Percentiles rank a stretch among this genome's conserved stretches.
Conservation (phyloP, 2,113 vertebrate genomes). For the Nothocercus julius region DNA sequence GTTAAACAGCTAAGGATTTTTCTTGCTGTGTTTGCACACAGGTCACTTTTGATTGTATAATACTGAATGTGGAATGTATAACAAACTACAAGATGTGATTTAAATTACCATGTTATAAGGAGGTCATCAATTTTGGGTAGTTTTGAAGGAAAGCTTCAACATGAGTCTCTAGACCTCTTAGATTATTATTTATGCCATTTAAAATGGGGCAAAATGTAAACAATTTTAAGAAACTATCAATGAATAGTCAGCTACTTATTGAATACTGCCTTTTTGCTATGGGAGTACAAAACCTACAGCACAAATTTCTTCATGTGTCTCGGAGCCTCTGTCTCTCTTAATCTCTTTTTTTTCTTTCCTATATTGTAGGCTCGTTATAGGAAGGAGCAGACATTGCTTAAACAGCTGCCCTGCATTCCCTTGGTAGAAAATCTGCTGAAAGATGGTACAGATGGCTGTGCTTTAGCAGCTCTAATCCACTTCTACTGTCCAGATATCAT, state of each 20-base stretch:
- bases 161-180: background rate
- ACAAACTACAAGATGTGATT: background rate
- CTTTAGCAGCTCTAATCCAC: constrained; percentile 90
- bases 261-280: background rate
- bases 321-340: background rate
- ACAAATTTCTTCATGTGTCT: background rate
- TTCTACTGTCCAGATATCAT: constrained; percentile 94
- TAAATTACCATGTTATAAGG: background rate
- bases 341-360: background rate
- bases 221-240: background rate
- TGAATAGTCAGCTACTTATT: background rate
- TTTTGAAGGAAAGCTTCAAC: background rate
- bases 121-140: background rate
- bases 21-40: background rate
- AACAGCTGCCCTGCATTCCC: constrained; percentile 90
- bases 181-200: background rate
- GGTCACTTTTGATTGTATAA: background rate
- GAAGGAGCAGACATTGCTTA: constrained; percentile 89
- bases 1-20: background rate
- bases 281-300: background rate
- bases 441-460: constrained; percentile 92
- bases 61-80: background rate
- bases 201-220: background rate
- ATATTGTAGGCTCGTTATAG: constrained; percentile 89
- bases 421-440: constrained; percentile 93